Conservation (phyloP, 1,140 invertebrate genomes). For the Campoletis sonorensis region DNA sequence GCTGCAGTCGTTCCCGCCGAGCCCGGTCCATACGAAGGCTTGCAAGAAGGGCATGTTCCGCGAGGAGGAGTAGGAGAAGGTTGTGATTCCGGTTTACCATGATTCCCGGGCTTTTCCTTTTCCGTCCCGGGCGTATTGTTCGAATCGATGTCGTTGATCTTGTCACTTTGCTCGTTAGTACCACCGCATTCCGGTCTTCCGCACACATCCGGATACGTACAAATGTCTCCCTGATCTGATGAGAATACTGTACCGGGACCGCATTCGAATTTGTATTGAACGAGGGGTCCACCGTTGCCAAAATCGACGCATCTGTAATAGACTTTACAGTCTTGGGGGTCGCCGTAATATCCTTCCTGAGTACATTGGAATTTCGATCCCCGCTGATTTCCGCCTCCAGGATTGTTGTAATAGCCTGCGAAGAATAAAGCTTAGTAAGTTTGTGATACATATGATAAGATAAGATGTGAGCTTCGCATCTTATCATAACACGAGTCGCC, state of each 20-base stretch:
- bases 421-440: background rate
- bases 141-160: conserved; percentile 60
- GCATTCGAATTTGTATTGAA: conserved; percentile 81
- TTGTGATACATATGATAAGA: too few relatives aligned
- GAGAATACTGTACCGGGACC: conserved; percentile 85
- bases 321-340: conserved; percentile 77
- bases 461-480: too few relatives aligned
- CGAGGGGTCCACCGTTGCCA: conserved; percentile 68
- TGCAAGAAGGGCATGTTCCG: background rate
- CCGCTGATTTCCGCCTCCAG: conserved; percentile 45
- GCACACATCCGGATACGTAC: conserved; percentile 82
- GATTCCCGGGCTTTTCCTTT: conserved; percentile 23
- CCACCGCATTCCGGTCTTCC: conserved; percentile 78
- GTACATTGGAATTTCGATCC: conserved; percentile 71
- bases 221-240: conserved; percentile 79
- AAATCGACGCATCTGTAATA: conserved; percentile 80
- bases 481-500: background rate
- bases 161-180: conserved; percentile 58
- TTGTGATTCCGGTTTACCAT: conserved; percentile 31
- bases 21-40: background rate
- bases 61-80: background rate
- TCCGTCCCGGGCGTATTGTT: conserved; percentile 46
- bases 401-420: conserved; percentile 59
- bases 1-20: background rate
- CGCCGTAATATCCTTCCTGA: conserved; percentile 78